Conservation (phyloP, 2,797 vertebrate species). For the Momotus momota region DNA sequence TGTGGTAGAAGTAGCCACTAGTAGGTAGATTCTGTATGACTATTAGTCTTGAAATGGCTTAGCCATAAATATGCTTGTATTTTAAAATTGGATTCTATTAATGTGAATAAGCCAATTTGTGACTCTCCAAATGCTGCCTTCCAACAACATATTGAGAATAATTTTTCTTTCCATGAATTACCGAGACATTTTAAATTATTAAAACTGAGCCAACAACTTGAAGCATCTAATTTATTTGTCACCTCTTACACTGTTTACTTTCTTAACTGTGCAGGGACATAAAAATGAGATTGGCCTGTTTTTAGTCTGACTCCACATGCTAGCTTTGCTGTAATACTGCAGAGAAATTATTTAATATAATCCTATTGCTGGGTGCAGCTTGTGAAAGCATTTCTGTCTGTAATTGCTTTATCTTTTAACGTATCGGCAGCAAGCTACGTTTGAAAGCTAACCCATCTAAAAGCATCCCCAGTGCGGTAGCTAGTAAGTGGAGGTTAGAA, state of each 20-base stretch:
- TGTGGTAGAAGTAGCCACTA: background rate
- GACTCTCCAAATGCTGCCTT: slow-evolving; percentile 8
- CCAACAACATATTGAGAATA: background rate
- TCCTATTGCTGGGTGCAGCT: background rate
- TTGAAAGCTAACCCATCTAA: background rate
- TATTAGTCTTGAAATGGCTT: background rate
- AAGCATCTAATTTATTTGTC: slow-evolving; percentile 54
- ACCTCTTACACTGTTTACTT: slow-evolving; percentile 20
- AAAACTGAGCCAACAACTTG: slow-evolving; percentile 25
- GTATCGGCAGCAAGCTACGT: background rate
- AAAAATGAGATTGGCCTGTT: background rate
- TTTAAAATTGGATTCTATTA: slow-evolving; percentile 8
- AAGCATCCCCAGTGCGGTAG: background rate
- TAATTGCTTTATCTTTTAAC: background rate
- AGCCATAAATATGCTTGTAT: background rate
- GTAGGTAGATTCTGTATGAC: background rate
- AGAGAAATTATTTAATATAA: background rate
- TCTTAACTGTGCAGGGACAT: background rate
- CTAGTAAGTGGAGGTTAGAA: background rate
- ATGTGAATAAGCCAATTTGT: background rate
- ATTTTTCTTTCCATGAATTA: background rate
- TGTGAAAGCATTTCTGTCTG: background rate
- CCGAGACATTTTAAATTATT: slow-evolving; percentile 29
- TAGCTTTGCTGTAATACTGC: background rate
- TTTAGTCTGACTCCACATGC: background rate